Evolutionary conservation across 2,888 invertebrate genomes (phyloP), one percentile per base, ranked within the genome.

Genomic region (Coleophora flavipennella): DNA sequence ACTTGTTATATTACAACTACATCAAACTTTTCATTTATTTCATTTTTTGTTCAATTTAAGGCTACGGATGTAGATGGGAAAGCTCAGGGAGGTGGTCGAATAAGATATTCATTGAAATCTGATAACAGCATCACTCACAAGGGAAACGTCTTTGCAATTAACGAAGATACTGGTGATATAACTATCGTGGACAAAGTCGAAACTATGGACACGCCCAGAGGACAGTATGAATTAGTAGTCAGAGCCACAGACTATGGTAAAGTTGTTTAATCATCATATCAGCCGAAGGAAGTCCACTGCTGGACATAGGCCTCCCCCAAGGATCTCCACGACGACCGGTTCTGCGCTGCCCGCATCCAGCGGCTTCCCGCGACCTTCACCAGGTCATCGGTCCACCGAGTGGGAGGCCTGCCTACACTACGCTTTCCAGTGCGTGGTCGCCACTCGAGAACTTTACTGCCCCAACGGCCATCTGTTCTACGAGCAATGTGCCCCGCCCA

Each of bases 1-100:
- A n/a, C n/a, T n/a, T n/a, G n/a, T n/a, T n/a, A n/a, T 29, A 8
- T 29, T 2, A 29, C 29, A 4, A 29, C 7, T 29, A 8, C 10
- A 9, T 7, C 9, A 2, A 29, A 29, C 9, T 29, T 10, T 29
- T n/a, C 1, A 29, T 9, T n/a, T n/a, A 29, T n/a, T 29, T n/a
- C 8, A 1, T 29, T 4, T 29, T 29, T 8, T 8, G 29, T 1
- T 29, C 10, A 11, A 37, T 56, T 57, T 26, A 40, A 92, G 86
- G 94, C 95, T 1, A 88, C 87, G 1, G 95, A 95, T 65, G 81
- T 81, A 10, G 95, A 95, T 69, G 91, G 93, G 0, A 88, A 89
- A 0, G 84, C 77, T 3, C 92, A 92, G 69, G 92, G 92, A 0
- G 90, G 90, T 39, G 91, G 91, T 0, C 78, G 76, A 47, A 78